Evolutionary conservation across 2,888 invertebrate genomes (phyloP).

Genomic region (Lypha dubia): DNA sequence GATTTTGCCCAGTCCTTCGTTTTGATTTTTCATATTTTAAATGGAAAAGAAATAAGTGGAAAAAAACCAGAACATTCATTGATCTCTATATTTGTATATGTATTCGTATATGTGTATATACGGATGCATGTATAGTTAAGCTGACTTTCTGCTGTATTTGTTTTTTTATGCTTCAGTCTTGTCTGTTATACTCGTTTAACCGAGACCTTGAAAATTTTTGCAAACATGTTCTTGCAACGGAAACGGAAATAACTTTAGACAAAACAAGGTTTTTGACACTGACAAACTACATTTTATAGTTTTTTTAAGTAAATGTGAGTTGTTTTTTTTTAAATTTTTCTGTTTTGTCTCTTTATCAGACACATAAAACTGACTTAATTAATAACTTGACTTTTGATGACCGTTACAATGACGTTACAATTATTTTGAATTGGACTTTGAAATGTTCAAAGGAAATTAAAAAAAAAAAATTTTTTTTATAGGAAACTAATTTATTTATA

Average conservation of each 20-base stretch:
- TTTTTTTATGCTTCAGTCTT: slow-evolving; percentile 20
- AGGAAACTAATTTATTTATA: neutral
- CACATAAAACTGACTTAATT: slow-evolving; percentile 29
- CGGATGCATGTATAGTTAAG: neutral
- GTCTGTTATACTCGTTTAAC: slow-evolving; percentile 29
- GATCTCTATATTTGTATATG: neutral
- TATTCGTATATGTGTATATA: neutral
- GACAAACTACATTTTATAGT: slow-evolving; percentile 59
- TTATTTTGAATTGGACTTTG: neutral
- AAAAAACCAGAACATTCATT: slow-evolving; percentile 11
- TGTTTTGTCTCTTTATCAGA: neutral
- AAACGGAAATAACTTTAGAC: slow-evolving; percentile 72
- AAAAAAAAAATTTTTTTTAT: too few relatives aligned
- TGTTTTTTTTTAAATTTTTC: too few relatives aligned
- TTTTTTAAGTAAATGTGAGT: slow-evolving; percentile 7
- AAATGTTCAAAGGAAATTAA: neutral
- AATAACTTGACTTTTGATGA: slow-evolving; percentile 47
- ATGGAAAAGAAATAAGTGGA: slow-evolving; percentile 38
- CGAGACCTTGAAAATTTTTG: slow-evolving; percentile 59
- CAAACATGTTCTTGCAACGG: slow-evolving; percentile 52
- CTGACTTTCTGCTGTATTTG: slow-evolving; percentile 4
- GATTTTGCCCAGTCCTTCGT: slow-evolving; percentile 26
- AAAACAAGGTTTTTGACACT: slow-evolving; percentile 70
- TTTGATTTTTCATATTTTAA: slow-evolving; percentile 66
- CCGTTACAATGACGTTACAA: neutral